Conservation (phyloP, 2,888 invertebrate genomes). For the Parnassius mnemosyne region DNA sequence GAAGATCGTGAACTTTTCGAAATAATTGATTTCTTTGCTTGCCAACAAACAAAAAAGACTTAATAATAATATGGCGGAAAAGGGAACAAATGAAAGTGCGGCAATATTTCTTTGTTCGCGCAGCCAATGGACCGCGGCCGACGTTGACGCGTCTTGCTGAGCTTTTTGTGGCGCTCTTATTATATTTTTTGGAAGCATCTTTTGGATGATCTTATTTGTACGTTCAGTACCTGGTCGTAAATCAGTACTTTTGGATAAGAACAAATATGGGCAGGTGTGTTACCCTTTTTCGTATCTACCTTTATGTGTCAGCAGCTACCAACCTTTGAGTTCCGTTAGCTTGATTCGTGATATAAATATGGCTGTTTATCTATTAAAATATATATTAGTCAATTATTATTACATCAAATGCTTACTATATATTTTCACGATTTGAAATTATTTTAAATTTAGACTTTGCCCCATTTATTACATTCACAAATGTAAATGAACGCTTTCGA, state of each 20-base stretch:
- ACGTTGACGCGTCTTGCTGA: conserved; percentile 70
- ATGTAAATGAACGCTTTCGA: conserved; percentile 77
- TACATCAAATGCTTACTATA: background rate
- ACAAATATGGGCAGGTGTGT: conserved; percentile 69
- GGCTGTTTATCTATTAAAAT: no score
- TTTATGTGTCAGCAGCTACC: conserved; percentile 9
- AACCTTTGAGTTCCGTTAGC: background rate
- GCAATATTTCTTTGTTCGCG: conserved; percentile 75
- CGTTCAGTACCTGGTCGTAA: conserved; percentile 74
- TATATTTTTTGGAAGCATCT: conserved; percentile 74
- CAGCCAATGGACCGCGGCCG: conserved; percentile 68
- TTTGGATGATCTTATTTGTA: conserved; percentile 76
- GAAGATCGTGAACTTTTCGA: conserved; percentile 7
- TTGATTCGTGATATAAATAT: no score
- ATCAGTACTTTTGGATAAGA: conserved; percentile 64
- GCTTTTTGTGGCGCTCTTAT: conserved; percentile 73
- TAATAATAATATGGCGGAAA: conserved; percentile 45
- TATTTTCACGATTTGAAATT: conserved; percentile 32
- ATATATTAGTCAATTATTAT: no score
- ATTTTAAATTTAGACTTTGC: conserved; percentile 72
- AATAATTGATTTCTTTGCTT: conserved; percentile 21
- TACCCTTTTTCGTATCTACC: conserved; percentile 58
- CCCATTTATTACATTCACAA: conserved; percentile 78
- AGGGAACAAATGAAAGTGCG: conserved; percentile 60
- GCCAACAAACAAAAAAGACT: conserved; percentile 17